Evolutionary conservation across 2,113 vertebrate genomes (phyloP).

Genomic region (Sakesphorus luctuosus): DNA sequence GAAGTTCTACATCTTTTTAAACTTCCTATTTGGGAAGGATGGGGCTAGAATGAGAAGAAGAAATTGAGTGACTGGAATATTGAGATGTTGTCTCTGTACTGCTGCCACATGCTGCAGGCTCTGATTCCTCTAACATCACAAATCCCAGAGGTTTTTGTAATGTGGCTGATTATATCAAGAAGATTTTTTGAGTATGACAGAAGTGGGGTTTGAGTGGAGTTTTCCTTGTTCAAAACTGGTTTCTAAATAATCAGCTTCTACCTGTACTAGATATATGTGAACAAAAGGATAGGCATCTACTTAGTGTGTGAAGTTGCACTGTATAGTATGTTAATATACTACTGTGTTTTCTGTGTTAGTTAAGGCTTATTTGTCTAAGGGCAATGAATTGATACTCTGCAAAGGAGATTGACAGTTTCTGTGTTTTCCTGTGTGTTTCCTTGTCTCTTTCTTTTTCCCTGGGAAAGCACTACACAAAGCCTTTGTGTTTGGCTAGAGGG

Average conservation of each 20-base stretch:
- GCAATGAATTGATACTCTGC: not conserved
- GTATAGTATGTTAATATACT: not conserved
- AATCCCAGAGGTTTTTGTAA: not conserved
- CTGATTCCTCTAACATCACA: not conserved
- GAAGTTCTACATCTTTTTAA: not conserved
- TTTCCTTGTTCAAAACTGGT: not conserved
- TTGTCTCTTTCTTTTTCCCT: not conserved
- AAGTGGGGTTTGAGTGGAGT: not conserved
- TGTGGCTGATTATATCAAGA: not conserved
- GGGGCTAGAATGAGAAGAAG: not conserved
- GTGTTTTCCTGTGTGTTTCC: not conserved
- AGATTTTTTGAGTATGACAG: not conserved
- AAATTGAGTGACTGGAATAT: fast-evolving
- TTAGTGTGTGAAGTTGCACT: not conserved
- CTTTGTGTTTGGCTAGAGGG: conserved; percentile 52
- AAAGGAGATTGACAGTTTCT: not conserved
- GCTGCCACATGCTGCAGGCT: not conserved
- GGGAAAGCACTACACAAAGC: conserved; percentile 37
- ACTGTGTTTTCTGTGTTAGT: not conserved
- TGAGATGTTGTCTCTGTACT: not conserved
- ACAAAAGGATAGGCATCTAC: not conserved
- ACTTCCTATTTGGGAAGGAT: not conserved
- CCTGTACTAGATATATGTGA: not conserved
- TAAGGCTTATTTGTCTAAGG: not conserved
- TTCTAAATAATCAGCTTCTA: fast-evolving